Percentiles rank a stretch among this genome's conserved stretches.
Conservation (phyloP, 1,140 invertebrate genomes). For the Microplitis mediator region DNA sequence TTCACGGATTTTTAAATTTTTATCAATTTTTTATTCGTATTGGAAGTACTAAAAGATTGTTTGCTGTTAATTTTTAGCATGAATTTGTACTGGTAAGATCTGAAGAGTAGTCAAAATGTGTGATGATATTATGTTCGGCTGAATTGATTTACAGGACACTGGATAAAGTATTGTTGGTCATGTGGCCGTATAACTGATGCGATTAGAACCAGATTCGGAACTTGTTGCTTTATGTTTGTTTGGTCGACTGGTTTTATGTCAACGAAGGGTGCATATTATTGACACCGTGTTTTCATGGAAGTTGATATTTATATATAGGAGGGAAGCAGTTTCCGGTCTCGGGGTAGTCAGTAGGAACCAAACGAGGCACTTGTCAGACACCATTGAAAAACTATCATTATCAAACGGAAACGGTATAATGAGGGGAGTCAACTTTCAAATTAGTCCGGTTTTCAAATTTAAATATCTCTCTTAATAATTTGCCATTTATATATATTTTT, state of each 20-base stretch:
- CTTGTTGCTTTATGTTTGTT: constrained; percentile 43
- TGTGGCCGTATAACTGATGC: constrained; percentile 15
- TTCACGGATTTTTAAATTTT: background rate
- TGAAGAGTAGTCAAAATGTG: background rate
- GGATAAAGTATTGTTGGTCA: background rate
- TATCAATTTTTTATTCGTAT: no score
- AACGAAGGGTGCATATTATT: constrained; percentile 55
- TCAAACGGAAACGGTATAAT: constrained; percentile 39
- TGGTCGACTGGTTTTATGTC: constrained; percentile 44
- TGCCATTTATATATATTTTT: no score
- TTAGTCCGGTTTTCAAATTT: constrained; percentile 17
- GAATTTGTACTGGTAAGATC: background rate
- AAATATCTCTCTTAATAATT: no score
- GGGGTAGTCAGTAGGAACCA: constrained; percentile 45
- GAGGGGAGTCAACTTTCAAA: constrained; percentile 31
- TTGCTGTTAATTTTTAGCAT: background rate
- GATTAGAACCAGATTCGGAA: constrained; percentile 37
- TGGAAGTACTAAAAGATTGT: background rate
- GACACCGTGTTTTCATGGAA: constrained; percentile 39
- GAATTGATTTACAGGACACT: background rate
- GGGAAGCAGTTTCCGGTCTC: constrained; percentile 48
- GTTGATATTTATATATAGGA: constrained; percentile 15
- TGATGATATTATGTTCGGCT: background rate
- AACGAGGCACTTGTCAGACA: constrained; percentile 44
- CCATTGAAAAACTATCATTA: constrained; percentile 39